A percentile compares a stretch with the other conserved stretches of the same genome.
These are phyloP conservation scores for Therioaphis trifolii DNA, from an alignment of 2,888 invertebrate species.

Conservation along the genomic window DNA sequence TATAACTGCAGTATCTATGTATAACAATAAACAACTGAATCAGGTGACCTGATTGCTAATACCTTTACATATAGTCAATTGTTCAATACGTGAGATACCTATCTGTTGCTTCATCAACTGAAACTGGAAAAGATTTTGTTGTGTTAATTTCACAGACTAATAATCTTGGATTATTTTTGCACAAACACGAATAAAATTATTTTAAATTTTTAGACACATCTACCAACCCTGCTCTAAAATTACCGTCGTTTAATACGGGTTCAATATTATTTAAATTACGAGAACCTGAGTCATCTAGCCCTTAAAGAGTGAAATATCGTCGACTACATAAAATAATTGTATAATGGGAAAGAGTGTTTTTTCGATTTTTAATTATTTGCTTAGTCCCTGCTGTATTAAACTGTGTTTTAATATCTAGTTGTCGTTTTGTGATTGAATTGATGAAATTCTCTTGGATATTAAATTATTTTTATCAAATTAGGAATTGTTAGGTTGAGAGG, in stretches of 20 bases:
- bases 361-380: constrained; percentile 28
- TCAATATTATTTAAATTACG: background rate
- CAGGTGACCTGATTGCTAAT: background rate
- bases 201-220: background rate
- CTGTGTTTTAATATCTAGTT: too few relatives aligned
- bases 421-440: background rate
- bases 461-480: constrained; percentile 32
- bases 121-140: background rate
- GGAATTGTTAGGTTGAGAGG: background rate
- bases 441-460: background rate
- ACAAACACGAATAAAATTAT: background rate
- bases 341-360: constrained; percentile 12
- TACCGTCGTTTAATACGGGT: background rate
- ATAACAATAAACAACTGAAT: too few relatives aligned
- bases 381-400: background rate
- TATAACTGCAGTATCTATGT: too few relatives aligned
- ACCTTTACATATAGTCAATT: constrained; percentile 9
- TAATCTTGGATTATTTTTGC: constrained; percentile 12
- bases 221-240: constrained; percentile 18
- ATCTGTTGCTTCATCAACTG: constrained; percentile 17
- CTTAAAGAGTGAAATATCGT: constrained; percentile 14
- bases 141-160: constrained; percentile 15
- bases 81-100: constrained; percentile 11
- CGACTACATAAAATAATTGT: constrained; percentile 21
- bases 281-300: background rate